Percentiles rank a stretch among this genome's conserved stretches.
Evolutionary conservation across 1,140 invertebrate species (phyloP).

Genomic region (Paracyclopina nana): DNA sequence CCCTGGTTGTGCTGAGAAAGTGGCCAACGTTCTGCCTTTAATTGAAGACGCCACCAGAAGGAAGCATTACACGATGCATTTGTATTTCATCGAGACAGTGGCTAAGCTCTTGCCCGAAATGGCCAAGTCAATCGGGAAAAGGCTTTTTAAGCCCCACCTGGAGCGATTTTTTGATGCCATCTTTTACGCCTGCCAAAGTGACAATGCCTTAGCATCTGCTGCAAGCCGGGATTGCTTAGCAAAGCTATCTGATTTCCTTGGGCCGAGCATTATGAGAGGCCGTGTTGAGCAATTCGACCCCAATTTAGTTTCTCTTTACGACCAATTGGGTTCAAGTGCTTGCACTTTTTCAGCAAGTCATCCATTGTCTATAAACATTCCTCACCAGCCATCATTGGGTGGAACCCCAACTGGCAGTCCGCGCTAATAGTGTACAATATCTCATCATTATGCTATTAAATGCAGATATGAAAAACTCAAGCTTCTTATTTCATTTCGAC

Average conservation of each 20-base stretch:
- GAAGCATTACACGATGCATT: slow-evolving; percentile 33
- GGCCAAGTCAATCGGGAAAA: slow-evolving; percentile 32
- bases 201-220: slow-evolving; percentile 32
- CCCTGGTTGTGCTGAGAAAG: slow-evolving; percentile 21
- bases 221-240: slow-evolving; percentile 33
- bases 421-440: too few relatives aligned
- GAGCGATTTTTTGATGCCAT: slow-evolving; percentile 33
- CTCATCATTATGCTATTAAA: too few relatives aligned
- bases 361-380: too few relatives aligned
- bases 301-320: slow-evolving; percentile 22
- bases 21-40: slow-evolving; percentile 21
- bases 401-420: too few relatives aligned
- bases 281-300: slow-evolving; percentile 33
- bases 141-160: slow-evolving; percentile 31
- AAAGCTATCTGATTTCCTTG: slow-evolving; percentile 29
- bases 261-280: slow-evolving; percentile 32
- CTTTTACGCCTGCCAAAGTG: slow-evolving; percentile 33
- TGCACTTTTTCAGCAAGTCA: not conserved
- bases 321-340: not conserved
- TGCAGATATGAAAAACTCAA: too few relatives aligned
- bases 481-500: too few relatives aligned
- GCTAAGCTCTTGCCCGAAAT: slow-evolving; percentile 34
- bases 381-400: too few relatives aligned
- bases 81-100: slow-evolving; percentile 31
- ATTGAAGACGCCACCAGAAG: slow-evolving; percentile 27